Evolutionary conservation across 2,113 vertebrate genomes (phyloP), one percentile per base, ranked within the genome.

Genomic region (Panthera uncia): DNA sequence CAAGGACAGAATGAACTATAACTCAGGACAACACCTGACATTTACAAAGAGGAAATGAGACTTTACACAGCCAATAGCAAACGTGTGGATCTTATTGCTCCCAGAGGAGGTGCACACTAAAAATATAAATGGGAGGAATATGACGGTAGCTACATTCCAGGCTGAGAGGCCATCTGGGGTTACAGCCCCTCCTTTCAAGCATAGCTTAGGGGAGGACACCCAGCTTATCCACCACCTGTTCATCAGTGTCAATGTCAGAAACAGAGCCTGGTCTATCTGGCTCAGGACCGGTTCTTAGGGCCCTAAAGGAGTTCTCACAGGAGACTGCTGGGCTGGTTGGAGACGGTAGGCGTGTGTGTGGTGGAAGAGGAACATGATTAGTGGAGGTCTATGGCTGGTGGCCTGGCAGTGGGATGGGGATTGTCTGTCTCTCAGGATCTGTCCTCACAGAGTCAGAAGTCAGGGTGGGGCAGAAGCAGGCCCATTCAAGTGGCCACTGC

Each of bases 31-130:
- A 23, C 57, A 55, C 55, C 31, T 94, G 95, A 97, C 95, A 93
- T 95, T 95, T 97, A 66, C 93, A 91, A 94, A 98, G 97, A 97
- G 98, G 97, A 98, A 97, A 94, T 96, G 84, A 38, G 88, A 94
- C 76, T 96, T 98, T 50, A 89, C 71, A 89, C 69, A 94, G 91
- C 81, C 95, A 91, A 79, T 52, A 65, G 83, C 88, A 79, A 93
- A 78, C 3, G 15, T 91, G 88, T 94, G 91, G 90, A 57, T 81
- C 84, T 95, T 38, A 50, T 16, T 73, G 91, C 63, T 96, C 91
- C 82, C 65, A 61, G 65, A 69, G 61, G 90, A 91, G 83, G 48
- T 27, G 18, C 15, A 73, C 16, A 23, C 94, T 96, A 85, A 97
- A 96, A 97, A 97, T 95, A 98, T 19, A 96, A 96, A 88, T 13